phyloP scores from a whole-genome alignment of 2,797 vertebrate species.

The Spinibarbus caldwelli region DNA sequence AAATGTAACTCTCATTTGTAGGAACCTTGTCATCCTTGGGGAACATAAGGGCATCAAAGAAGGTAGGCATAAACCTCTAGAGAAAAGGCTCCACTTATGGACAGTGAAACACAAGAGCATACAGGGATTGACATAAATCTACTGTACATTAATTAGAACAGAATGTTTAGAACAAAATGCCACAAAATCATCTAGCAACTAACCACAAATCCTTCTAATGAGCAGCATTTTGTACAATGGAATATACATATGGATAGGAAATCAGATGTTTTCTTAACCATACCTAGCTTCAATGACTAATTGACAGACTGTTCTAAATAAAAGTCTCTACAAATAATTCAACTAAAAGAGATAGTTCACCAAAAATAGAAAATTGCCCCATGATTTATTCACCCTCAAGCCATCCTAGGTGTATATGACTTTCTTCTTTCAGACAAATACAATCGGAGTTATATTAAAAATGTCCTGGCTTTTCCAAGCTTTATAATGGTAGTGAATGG shows the following conservation, averaged over 20 bases:
- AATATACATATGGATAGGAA: not conserved
- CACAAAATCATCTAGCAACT: not conserved
- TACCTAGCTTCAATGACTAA: not conserved
- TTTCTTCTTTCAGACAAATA: too few species aligned
- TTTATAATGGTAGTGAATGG: not conserved
- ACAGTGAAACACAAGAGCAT: not conserved
- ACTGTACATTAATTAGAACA: not conserved
- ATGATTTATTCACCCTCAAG: not conserved
- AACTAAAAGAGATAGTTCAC: not conserved
- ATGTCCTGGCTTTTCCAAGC: not conserved
- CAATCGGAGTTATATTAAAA: too few species aligned
- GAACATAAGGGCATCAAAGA: conserved; percentile 4
- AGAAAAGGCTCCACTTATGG: not conserved
- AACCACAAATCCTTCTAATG: not conserved
- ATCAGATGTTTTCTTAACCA: not conserved
- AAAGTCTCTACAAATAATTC: too few species aligned
- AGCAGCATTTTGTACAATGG: not conserved
- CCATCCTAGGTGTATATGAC: not conserved
- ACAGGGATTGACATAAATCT: not conserved
- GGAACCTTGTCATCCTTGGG: conserved; percentile 1
- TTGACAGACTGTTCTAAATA: not conserved
- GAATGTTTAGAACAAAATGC: not conserved
- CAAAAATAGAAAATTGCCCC: not conserved
- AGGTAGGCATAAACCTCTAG: not conserved
- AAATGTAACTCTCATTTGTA: conserved; percentile 45